Evolutionary conservation across 2,113 vertebrate genomes (phyloP), one percentile per base, ranked within the genome.

Genomic region (Mesembrinibis cayennensis): DNA sequence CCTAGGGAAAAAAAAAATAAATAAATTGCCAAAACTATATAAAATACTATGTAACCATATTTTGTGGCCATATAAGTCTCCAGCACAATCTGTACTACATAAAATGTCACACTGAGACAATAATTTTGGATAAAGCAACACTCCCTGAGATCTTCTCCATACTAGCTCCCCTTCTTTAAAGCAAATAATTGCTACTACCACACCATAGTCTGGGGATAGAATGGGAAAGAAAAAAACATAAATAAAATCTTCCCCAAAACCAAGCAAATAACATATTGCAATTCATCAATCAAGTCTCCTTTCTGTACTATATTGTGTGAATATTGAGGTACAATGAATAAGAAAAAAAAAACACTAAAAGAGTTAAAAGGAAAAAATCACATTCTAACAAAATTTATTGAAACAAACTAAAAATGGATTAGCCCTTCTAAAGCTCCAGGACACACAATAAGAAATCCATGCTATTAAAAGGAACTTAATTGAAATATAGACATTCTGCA

Each of bases 301-400:
- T 55, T 90, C 13, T 52, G 5, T 32, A 20, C 6, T 1, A 0
- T 40, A 25, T 40, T 1, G 0, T 32, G 8, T 30, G 29, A 78
- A 52, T 65, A 61, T 10, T 59, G 70, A 82, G 5, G 8, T 16
- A 63, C 12, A 80, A 49, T 2, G 8, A 42, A 30, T 38, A 45
- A 38, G 3, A 0, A 13, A 62, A 76, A 70, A 40, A 20, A 42
- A 42, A 42, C 40, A 30, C 4, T 5, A 23, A 34, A 87, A 50
- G 1, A 36, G 70, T 30, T 63, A 16, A 88, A 87, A 59, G 9
- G 2, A 55, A 90, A 70, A 30, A 65, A 34, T 21, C 14, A 42
- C 11, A 38, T 73, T 63, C 10, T 77, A 6, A 34, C 1, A 63
- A 32, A 45, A 76, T 36, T 26, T 55, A 30, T 26, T 50, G 27